Conservation (phyloP, 2,888 invertebrate genomes). For the Yponomeuta evonymella region DNA sequence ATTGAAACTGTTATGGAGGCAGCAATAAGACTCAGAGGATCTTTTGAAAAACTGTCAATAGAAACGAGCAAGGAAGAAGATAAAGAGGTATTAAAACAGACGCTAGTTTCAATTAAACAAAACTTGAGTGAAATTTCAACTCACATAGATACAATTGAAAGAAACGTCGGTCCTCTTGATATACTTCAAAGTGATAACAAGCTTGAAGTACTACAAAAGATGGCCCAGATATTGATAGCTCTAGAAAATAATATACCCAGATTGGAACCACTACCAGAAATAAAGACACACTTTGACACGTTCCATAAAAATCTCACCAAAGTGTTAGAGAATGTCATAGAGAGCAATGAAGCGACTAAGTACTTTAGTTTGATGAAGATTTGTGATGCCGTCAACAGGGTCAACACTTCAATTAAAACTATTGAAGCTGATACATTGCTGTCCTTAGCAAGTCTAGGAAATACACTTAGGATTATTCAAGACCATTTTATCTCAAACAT, state of each 20-base stretch:
- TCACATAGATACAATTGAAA: constrained; percentile 47
- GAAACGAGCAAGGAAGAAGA: constrained; percentile 43
- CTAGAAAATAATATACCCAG: constrained; percentile 57
- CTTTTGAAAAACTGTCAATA: constrained; percentile 66
- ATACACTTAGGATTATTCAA: constrained; percentile 53
- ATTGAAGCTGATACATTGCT: constrained; percentile 43
- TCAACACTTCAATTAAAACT: constrained; percentile 49
- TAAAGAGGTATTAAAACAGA: constrained; percentile 43
- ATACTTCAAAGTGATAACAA: constrained; percentile 63
- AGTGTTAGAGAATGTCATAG: constrained; percentile 74
- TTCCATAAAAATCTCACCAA: constrained; percentile 73
- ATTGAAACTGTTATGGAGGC: constrained; percentile 80
- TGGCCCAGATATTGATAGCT: constrained; percentile 63
- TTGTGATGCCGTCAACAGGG: constrained; percentile 54
- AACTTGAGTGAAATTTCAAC: constrained; percentile 52
- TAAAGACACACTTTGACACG: constrained; percentile 46
- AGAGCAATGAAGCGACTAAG: constrained; percentile 61
- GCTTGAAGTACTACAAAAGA: constrained; percentile 58
- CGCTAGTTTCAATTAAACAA: constrained; percentile 45
- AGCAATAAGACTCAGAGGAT: constrained; percentile 77
- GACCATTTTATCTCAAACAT: constrained; percentile 44
- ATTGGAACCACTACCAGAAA: constrained; percentile 41
- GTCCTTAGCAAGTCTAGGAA: constrained; percentile 50
- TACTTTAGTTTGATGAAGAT: constrained; percentile 57
- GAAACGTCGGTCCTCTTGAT: constrained; percentile 51